phyloP scores from a whole-genome alignment of 2,797 vertebrate genomes.

The Poecilia gillii region DNA sequence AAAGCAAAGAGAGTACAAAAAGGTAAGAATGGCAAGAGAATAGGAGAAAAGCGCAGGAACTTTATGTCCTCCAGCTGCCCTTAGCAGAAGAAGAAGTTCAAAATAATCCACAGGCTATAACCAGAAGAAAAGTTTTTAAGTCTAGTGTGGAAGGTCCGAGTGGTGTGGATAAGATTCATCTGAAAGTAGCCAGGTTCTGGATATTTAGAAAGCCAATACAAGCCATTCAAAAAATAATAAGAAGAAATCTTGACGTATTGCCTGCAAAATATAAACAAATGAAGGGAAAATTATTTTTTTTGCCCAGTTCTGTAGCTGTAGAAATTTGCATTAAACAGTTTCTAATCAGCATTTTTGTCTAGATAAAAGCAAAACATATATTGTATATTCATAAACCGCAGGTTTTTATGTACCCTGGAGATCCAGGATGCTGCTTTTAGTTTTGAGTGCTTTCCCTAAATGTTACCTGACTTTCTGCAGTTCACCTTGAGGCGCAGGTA shows the following conservation, averaged over 20 bases:
- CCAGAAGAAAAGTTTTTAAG: neutral
- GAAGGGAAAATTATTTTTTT: neutral
- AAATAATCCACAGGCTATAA: neutral
- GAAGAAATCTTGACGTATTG: neutral
- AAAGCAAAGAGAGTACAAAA: neutral
- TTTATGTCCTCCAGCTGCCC: neutral
- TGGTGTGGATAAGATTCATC: neutral
- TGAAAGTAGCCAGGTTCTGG: neutral
- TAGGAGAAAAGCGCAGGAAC: neutral
- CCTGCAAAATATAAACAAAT: neutral
- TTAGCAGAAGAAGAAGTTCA: neutral
- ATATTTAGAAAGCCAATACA: neutral
- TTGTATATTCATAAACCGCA: neutral
- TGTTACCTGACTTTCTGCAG: slow-evolving; percentile 11
- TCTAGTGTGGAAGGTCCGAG: neutral
- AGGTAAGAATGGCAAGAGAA: neutral
- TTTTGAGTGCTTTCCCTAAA: slow-evolving; percentile 41
- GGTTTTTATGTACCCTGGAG: slow-evolving; percentile 28
- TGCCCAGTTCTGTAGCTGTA: neutral
- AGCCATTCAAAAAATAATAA: neutral
- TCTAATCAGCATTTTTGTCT: neutral
- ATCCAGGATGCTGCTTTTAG: slow-evolving; percentile 20
- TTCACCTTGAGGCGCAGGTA: slow-evolving; percentile 38
- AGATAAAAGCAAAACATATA: neutral
- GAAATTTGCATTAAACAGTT: neutral